Evolutionary conservation across 2,888 invertebrate species (phyloP), one percentile per base, ranked within the genome.

Genomic region (Pollenia griseotomentosa): DNA sequence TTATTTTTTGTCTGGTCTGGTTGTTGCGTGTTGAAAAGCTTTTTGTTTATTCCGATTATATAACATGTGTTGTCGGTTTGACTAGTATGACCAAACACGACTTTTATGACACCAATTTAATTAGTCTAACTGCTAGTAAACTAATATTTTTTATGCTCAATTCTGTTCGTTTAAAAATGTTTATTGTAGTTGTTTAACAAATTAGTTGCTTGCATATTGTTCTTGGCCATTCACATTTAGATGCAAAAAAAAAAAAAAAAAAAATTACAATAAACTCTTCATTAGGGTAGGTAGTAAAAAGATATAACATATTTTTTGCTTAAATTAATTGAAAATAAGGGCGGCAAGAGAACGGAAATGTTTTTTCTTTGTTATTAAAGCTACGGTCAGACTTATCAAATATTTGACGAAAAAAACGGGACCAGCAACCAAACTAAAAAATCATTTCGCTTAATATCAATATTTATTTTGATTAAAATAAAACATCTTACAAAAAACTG

Each of bases 91-190:
- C 83, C 79, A 83, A 71, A 79, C 86, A 83, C 57, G 63, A 23
- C 33, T 83, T 83, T 78, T 82, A 74, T 78, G 82, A 83, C 86
- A 82, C 68, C 68, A 85, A 61, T 83, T 83, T 63, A 79, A 79
- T 83, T 83, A 79, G 73, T 86, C 74, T 78, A 83, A 83, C 55
- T 51, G 16, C 51, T 79, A 61, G 53, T 74, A 61, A 74, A 70
- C 33, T 33, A 61, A 70, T 68, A 59, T 75, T 70, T 63, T 75
- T 77, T 61, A 46, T 63, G 44, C 33, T 83, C 55, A 44, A 55
- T 70, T 68, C n/a, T 55, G 61, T 44, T 66, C n/a, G 46, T 66
- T 74, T 42, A 57, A 8, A 16, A 63, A 9, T 66, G 40, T 57
- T 57, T 66, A 2, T 48, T 61, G 19, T 42, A 42, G 6, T 46